Base-by-base conservation (phyloP, 2,888 invertebrate species). In the Nephrotoma guestfalica region DNA sequence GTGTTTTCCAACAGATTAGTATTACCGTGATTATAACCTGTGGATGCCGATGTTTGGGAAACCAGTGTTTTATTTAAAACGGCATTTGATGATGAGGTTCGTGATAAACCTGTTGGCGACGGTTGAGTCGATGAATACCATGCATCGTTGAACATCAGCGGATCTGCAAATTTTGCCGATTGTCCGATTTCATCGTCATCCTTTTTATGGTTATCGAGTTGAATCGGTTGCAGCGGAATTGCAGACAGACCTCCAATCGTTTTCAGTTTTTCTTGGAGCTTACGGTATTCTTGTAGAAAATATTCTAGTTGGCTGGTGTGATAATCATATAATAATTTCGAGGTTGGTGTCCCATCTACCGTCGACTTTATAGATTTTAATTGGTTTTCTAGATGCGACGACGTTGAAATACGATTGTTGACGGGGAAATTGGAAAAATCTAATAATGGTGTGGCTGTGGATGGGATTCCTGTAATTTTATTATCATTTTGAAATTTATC, bases 251-350 rank as follows among this genome's bases (percentile, higher is more conserved):
- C 95, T 89, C 96, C 96, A 96, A 96, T 96, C 90, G 94, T 94
- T 87, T 95, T 95, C 88, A 96, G 92, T 90, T 96, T 95, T 89
- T 95, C 95, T 90, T 96, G 95, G 87, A 96, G 92, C 89, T 93
- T 94, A 88, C 96, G 93, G 89, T 96, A 96, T 90, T 96, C 96
- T 89, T 96, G 95, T 84, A 96, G 93, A 90, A 96, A 96, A 87
- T 94, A 93, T 89, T 96, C 96, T 88, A 96, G 91, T 90, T 96
- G 96, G 15, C 96, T 95, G 0, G 96, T 95, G 90, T 96, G 95
- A 89, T 96, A 96, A 89, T 96, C 96, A 90, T 95, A 96, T 85
- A 85, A 85, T 6, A 85, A 45, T 43, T 85, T 41, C 4, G 85
- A 43, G 7, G 84, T 41, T 42, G 41, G 42, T 18, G 93, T 92